Evolutionary conservation across 2,888 invertebrate species (phyloP).

Genomic region (Orthonevra nobilis): DNA sequence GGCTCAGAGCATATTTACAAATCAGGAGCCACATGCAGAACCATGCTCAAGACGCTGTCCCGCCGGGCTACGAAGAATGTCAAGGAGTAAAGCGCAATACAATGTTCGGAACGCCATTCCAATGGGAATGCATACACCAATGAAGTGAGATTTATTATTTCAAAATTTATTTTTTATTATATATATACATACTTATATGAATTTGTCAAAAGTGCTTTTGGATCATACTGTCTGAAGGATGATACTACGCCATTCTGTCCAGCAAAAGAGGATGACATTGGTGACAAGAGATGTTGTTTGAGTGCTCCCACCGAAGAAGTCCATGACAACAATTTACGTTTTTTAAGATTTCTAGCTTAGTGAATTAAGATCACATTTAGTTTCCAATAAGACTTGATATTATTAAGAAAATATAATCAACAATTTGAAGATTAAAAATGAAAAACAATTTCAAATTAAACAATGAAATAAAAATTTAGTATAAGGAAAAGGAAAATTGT

Average conservation of each 20-base stretch:
- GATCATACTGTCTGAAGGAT: slow-evolving; percentile 86
- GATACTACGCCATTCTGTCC: slow-evolving; percentile 87
- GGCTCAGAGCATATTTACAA: slow-evolving; percentile 86
- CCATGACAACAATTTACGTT: slow-evolving; percentile 48
- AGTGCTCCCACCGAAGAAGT: slow-evolving; percentile 63
- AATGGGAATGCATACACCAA: slow-evolving; percentile 87
- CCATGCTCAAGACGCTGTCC: slow-evolving; percentile 89
- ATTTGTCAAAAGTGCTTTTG: slow-evolving; percentile 81
- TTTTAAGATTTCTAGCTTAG: slow-evolving; percentile 38
- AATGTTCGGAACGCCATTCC: slow-evolving; percentile 83
- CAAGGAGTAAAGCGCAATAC: slow-evolving; percentile 75
- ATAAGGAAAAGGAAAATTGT: too few relatives aligned
- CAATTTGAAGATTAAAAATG: too few relatives aligned
- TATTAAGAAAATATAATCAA: too few relatives aligned
- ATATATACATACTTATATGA: slow-evolving; percentile 1
- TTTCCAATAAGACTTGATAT: slow-evolving; percentile 42
- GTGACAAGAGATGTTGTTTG: slow-evolving; percentile 86
- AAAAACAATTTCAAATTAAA: too few relatives aligned
- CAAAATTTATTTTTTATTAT: not conserved
- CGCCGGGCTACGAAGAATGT: slow-evolving; percentile 81
- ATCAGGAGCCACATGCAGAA: slow-evolving; percentile 82
- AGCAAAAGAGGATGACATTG: slow-evolving; percentile 80
- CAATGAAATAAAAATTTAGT: too few relatives aligned
- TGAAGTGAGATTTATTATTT: slow-evolving; percentile 81
- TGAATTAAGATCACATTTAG: not conserved